These are phyloP conservation scores for Gryllus bimaculatus DNA, from an alignment of 1,140 invertebrate genomes.

Conservation along the genomic window DNA sequence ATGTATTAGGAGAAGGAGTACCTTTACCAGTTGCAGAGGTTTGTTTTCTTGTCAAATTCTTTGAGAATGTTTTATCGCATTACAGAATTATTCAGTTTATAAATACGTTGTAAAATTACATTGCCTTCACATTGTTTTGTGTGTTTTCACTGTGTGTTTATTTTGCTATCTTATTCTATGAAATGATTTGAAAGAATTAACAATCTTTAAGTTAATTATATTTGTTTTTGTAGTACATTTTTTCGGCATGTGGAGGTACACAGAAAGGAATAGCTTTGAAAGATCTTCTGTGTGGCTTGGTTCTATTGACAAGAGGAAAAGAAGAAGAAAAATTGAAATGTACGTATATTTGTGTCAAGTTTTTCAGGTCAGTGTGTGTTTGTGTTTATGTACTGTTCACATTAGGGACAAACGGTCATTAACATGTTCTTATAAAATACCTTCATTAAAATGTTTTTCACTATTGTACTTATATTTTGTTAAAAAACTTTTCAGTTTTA, in stretches of 20 bases:
- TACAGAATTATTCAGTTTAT: background rate
- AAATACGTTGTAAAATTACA: background rate
- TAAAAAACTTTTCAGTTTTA: conserved; percentile 51
- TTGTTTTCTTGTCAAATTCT: conserved; percentile 22
- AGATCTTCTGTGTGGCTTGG: conserved; percentile 72
- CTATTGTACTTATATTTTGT: background rate
- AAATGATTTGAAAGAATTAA: too few species aligned
- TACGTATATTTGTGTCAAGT: conserved; percentile 37
- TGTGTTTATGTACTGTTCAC: background rate
- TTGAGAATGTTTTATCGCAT: background rate
- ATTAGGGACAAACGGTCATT: too few species aligned
- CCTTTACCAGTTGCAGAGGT: conserved; percentile 66
- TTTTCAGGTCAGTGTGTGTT: background rate
- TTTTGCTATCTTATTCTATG: background rate
- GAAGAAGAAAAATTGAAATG: conserved; percentile 77
- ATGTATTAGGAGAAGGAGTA: conserved; percentile 75
- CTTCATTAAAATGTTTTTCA: background rate
- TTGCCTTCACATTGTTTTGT: background rate
- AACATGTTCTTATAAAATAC: too few species aligned
- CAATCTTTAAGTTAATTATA: background rate
- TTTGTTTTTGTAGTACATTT: conserved; percentile 50
- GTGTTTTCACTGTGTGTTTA: background rate
- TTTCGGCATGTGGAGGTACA: conserved; percentile 68
- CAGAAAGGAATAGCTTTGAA: conserved; percentile 70
- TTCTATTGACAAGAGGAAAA: conserved; percentile 70